Evolutionary conservation across 2,113 vertebrate genomes (phyloP), one percentile per base, ranked within the genome.

Genomic region (Aythya baeri): DNA sequence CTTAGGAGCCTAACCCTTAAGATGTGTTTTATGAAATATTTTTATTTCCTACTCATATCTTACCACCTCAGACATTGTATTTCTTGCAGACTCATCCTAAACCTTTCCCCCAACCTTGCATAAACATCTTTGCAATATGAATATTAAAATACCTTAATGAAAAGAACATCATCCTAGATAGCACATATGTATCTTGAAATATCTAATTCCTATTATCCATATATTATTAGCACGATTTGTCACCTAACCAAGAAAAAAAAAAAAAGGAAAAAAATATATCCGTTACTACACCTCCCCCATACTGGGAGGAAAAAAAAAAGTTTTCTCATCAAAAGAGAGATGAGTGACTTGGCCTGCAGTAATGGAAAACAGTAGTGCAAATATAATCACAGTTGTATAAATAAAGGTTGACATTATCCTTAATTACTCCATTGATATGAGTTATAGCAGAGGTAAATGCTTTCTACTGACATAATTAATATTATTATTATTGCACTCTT

Each of bases 311-410:
- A 78, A 55, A 59, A 43, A 61, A 34, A 22, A 36, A 20, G 32
- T 41, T 57, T 76, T 52, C 38, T 73, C 12, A 44, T 81, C n/a
- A 86, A 52, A 25, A 63, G 67, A 68, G 16, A 17, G 43, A 67
- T 57, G 59, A 83, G 78, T 80, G 67, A 71, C 62, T 87, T 66
- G 9, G n/a, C 38, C 80, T 92, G 61, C 14, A 63, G 61, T 50
- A 54, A 67, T 54, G n/a, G 32, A 31, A 81, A 27, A 62, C 68
- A 59, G 63, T 11, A 88, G 31, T 72, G 26, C 68, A 80, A 83
- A 80, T 62, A 65, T 55, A 78, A 78, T 73, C 52, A 34, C 23
- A 49, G 49, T 57, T 67, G 27, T 36, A 70, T 52, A 90, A 59
- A 61, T 38, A 74, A 65, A 79, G 38, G 44, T 54, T 73, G 61